Conservation (phyloP, 2,888 invertebrate species). For the Euplagia quadripunctaria region DNA sequence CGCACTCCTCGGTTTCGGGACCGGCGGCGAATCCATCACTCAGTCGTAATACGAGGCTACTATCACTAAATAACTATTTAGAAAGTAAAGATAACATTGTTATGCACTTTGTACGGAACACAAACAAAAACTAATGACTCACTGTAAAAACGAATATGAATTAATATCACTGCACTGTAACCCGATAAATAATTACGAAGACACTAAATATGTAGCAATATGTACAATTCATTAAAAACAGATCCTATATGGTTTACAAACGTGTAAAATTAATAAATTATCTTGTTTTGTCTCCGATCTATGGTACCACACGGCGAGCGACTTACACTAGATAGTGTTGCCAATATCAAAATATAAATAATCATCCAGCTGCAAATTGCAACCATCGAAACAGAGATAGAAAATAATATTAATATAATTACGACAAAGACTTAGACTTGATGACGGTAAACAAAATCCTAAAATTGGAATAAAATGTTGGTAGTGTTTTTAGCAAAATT, state of each 20-base stretch:
- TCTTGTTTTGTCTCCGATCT: constrained; percentile 2
- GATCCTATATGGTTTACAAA: neutral
- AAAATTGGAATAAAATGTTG: too few relatives aligned
- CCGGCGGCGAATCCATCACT: constrained; percentile 79
- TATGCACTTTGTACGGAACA: constrained; percentile 45
- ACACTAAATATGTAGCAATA: neutral
- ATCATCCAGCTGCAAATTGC: too few relatives aligned
- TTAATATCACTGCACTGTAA: constrained; percentile 6
- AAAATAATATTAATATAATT: too few relatives aligned
- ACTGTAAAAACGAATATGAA: constrained; percentile 39
- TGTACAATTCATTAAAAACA: neutral
- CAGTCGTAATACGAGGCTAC: constrained; percentile 32
- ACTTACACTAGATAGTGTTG: neutral
- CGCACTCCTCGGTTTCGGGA: constrained; percentile 77
- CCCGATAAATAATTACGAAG: neutral
- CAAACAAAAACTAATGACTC: constrained; percentile 61
- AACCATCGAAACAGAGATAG: too few relatives aligned
- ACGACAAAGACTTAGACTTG: too few relatives aligned
- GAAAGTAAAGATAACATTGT: constrained; percentile 61
- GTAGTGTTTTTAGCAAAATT: too few relatives aligned
- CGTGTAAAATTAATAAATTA: neutral
- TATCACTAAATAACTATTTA: constrained; percentile 52
- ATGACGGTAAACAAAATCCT: too few relatives aligned
- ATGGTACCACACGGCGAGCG: neutral
- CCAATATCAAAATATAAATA: neutral